Evolutionary conservation across 2,113 vertebrate species (phyloP), one percentile per base, ranked within the genome.

Genomic region (Galeopterus variegatus): DNA sequence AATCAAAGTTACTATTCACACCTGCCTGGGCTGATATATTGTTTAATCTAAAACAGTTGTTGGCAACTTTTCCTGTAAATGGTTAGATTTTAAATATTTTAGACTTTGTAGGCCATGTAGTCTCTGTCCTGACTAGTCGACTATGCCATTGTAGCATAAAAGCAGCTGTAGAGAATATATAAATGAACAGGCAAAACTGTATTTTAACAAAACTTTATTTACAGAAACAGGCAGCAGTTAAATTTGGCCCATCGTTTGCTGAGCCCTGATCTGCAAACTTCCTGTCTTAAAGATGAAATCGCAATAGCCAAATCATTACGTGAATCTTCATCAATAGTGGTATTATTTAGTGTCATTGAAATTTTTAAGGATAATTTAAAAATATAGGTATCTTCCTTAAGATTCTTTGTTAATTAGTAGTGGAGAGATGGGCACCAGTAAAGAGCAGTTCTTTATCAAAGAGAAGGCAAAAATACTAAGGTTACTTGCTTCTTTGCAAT

Each of bases 181-280:
- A 94, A 86, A 70, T 85, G 45, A 60, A 33, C 33, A 21, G 70
- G 2, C 1, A 41, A 81, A 19, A 19, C 4, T 91, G 2, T 69
- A 82, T 56, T 72, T 4, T 19, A 90, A 64, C n/a, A 90, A 96
- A 80, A 64, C 8, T 84, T 94, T 73, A 75, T 67, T 95, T 77
- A 65, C 5, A 85, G 82, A 91, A 96, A 24, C 5, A 72, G 15
- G 13, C 8, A 96, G 14, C 52, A 76, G 28, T 76, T 95, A 50
- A 1, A 56, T 92, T 84, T 84, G 50, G 5, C 19, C 21, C 73
- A 21, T 80, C 73, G 15, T 86, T 76, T 84, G 13, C 6, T 58
- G 52, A 77, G 19, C 18, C 36, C 19, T 79, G 50, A 82, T 72
- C 10, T 54, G 90, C 36, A 85, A 70, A 93, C 23, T 60, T 79